A percentile compares a stretch with the other conserved stretches of the same genome.
phyloP scores from a whole-genome alignment of 2,888 invertebrate genomes.

The Diplazon laetatorius region DNA sequence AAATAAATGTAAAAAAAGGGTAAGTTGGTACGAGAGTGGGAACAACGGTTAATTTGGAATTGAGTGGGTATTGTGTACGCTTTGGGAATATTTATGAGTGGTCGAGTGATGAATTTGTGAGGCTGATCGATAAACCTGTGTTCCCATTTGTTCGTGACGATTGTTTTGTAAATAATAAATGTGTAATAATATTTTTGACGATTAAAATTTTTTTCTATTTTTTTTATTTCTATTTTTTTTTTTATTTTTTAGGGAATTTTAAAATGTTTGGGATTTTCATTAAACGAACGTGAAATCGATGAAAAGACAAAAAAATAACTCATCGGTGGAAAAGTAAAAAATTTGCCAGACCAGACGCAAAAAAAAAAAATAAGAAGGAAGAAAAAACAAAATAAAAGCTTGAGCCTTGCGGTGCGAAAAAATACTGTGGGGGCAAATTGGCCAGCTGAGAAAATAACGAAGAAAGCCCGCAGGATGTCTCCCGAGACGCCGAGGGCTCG shows the following conservation, averaged over 20 bases:
- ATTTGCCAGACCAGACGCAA: no score
- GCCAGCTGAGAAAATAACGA: not conserved
- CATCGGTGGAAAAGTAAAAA: no score
- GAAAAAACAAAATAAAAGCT: not conserved
- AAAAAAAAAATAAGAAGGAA: no score
- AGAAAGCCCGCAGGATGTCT: not conserved
- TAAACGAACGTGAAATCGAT: no score
- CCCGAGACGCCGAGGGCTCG: not conserved
- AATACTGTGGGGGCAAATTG: slow-evolving; percentile 1
- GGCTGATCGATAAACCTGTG: not conserved
- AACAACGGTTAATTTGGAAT: slow-evolving; percentile 22
- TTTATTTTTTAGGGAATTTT: no score
- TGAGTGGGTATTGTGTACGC: slow-evolving; percentile 4
- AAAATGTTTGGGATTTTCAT: no score
- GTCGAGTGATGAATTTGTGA: not conserved
- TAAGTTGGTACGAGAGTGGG: not conserved
- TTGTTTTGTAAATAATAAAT: no score
- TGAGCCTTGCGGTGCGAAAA: not conserved
- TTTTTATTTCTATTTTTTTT: no score
- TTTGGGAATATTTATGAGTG: not conserved
- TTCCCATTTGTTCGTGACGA: not conserved
- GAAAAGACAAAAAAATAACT: no score
- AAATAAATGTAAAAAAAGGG: not conserved
- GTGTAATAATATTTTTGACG: no score
- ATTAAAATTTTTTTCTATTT: no score